These are phyloP conservation scores for Melinaea marsaeus DNA, from an alignment of 2,888 invertebrate genomes.

Conservation along the genomic window DNA sequence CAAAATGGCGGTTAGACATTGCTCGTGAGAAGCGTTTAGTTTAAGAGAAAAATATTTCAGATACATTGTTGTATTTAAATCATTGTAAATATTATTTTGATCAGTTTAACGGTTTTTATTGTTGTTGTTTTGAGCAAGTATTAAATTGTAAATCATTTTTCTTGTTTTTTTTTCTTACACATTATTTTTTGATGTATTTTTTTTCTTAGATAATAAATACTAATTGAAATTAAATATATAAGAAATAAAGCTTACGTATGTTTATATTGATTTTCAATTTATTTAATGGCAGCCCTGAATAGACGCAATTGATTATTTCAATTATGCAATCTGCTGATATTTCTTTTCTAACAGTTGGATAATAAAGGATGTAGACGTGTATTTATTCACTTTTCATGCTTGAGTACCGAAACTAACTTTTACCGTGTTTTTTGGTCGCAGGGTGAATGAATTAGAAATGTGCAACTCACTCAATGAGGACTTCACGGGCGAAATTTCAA, in stretches of 20 bases:
- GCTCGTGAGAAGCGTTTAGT: conserved; percentile 22
- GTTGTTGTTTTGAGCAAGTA: conserved; percentile 55
- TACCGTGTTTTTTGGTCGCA: too few relatives aligned
- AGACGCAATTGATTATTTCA: background rate
- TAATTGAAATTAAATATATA: conserved; percentile 5
- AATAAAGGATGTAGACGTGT: too few relatives aligned
- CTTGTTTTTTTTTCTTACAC: conserved; percentile 35
- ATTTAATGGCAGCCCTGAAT: background rate
- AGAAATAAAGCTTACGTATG: conserved; percentile 18
- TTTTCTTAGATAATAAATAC: conserved; percentile 5
- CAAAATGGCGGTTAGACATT: conserved; percentile 9
- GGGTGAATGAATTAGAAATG: too few relatives aligned
- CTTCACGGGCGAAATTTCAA: too few relatives aligned
- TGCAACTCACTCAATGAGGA: too few relatives aligned
- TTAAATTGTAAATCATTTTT: conserved; percentile 51
- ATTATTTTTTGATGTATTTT: conserved; percentile 4
- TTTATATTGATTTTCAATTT: conserved; percentile 8
- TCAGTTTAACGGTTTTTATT: conserved; percentile 42
- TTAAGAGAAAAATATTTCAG: conserved; percentile 32
- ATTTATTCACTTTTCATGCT: too few relatives aligned
- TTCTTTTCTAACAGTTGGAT: too few relatives aligned
- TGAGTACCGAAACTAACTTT: too few relatives aligned
- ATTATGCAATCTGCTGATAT: too few relatives aligned
- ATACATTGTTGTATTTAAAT: conserved; percentile 31
- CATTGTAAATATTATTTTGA: conserved; percentile 52